phyloP scores from a whole-genome alignment of 2,113 vertebrate species.

The Leucopsar rothschildi region DNA sequence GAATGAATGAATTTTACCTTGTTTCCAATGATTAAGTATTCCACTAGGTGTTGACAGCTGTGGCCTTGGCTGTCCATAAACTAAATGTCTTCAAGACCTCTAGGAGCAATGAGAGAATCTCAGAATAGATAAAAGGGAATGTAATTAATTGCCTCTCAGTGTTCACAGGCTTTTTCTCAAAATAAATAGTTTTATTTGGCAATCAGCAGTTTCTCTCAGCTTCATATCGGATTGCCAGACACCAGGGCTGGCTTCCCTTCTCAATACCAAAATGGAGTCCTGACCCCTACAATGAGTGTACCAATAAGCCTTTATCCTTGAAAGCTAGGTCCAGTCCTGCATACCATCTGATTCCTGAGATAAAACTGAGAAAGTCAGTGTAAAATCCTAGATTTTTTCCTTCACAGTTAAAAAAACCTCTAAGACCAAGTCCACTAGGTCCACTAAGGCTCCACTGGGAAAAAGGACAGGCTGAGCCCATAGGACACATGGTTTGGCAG shows the following conservation, averaged over 20 bases:
- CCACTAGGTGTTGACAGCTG: not conserved
- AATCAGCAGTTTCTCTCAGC: not conserved
- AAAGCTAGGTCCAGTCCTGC: not conserved
- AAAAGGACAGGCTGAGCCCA: accelerated
- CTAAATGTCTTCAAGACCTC: not conserved
- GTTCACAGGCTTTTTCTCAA: not conserved
- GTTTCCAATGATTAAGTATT: not conserved
- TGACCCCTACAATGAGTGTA: not conserved
- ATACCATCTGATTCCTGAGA: not conserved
- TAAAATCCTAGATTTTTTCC: not conserved
- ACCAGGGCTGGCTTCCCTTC: not conserved
- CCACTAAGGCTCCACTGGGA: not conserved
- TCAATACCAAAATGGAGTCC: not conserved
- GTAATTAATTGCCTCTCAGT: not conserved
- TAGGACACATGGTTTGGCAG: not conserved
- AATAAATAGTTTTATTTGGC: not conserved
- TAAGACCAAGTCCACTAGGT: not conserved
- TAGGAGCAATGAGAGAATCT: not conserved
- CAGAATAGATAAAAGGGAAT: not conserved
- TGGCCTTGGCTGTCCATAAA: not conserved
- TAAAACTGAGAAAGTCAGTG: not conserved
- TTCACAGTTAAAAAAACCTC: not conserved
- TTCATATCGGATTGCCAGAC: not conserved
- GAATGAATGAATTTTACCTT: not conserved
- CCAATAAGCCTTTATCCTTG: not conserved